A percentile compares a stretch with the other conserved stretches of the same genome.
These are phyloP conservation scores for Goniozus legneri DNA, from an alignment of 1,140 invertebrate species.

Conservation along the genomic window DNA sequence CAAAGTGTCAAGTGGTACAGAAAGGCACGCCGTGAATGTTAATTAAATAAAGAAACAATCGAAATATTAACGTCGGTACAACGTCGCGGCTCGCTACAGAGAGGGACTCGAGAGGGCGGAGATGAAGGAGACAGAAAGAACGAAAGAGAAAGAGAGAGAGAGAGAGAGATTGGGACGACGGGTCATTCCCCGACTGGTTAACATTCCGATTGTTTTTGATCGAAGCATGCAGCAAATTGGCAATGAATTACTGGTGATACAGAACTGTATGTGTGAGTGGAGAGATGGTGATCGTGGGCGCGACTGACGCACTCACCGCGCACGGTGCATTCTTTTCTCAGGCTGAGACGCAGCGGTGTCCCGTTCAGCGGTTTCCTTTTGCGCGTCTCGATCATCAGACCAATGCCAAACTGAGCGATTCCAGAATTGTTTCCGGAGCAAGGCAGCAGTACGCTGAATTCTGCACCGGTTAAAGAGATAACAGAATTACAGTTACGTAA, in stretches of 20 bases:
- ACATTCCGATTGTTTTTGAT: constrained; percentile 16
- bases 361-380: constrained; percentile 75
- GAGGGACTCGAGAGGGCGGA: background rate
- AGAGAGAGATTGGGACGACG: background rate
- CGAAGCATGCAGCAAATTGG: constrained; percentile 27
- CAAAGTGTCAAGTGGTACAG: background rate
- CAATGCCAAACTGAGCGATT: constrained; percentile 83
- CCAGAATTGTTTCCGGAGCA: constrained; percentile 87
- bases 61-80: background rate
- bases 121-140: background rate
- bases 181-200: constrained; percentile 7
- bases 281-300: constrained; percentile 47
- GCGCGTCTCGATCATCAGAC: constrained; percentile 78
- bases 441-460: constrained; percentile 87
- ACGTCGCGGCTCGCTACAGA: background rate
- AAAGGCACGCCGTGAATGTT: background rate
- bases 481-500: too few species aligned
- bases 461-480: constrained; percentile 55
- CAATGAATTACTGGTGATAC: constrained; percentile 49
- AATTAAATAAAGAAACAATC: constrained; percentile 8
- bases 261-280: constrained; percentile 49
- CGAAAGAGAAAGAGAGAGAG: constrained; percentile 2
- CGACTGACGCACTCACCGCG: constrained; percentile 69
- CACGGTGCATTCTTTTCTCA: constrained; percentile 92
- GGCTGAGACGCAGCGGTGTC: constrained; percentile 82